phyloP scores from a whole-genome alignment of 2,113 vertebrate species.

The Tragelaphus imberbis region DNA sequence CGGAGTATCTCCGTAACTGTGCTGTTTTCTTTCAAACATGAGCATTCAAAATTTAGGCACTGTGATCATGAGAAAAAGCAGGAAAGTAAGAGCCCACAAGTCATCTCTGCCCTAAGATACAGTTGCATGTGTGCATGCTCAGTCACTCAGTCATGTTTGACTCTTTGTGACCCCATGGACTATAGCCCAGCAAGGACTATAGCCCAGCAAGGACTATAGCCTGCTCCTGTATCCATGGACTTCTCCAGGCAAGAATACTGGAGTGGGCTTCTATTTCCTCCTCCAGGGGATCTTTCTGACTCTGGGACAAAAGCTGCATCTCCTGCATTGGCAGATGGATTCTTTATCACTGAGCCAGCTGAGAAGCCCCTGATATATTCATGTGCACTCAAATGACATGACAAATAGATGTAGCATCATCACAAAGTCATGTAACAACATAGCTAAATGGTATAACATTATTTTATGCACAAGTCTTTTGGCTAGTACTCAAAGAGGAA shows the following conservation, averaged over 20 bases:
- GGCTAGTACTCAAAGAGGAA: background rate
- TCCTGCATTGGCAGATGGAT: background rate
- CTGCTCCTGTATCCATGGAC: background rate
- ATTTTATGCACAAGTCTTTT: background rate
- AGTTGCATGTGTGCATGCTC: background rate
- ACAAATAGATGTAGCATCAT: background rate
- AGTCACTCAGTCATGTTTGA: background rate
- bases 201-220: background rate
- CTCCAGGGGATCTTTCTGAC: background rate
- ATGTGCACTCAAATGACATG: background rate
- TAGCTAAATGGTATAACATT: background rate
- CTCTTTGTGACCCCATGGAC: background rate
- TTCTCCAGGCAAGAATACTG: background rate
- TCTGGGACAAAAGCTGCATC: background rate
- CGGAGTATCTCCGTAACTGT: background rate
- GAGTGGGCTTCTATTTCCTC: background rate
- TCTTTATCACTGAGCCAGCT: background rate
- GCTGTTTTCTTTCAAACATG: background rate
- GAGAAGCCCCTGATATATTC: background rate
- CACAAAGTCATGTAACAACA: background rate
- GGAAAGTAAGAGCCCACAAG: background rate
- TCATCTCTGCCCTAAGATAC: background rate
- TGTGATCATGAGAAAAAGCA: background rate
- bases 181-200: background rate
- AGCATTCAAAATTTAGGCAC: background rate